A percentile compares a stretch with the other conserved stretches of the same genome.
These are phyloP conservation scores for Clarias pachynema DNA, from an alignment of 2,797 vertebrate species.

Conservation along the genomic window DNA sequence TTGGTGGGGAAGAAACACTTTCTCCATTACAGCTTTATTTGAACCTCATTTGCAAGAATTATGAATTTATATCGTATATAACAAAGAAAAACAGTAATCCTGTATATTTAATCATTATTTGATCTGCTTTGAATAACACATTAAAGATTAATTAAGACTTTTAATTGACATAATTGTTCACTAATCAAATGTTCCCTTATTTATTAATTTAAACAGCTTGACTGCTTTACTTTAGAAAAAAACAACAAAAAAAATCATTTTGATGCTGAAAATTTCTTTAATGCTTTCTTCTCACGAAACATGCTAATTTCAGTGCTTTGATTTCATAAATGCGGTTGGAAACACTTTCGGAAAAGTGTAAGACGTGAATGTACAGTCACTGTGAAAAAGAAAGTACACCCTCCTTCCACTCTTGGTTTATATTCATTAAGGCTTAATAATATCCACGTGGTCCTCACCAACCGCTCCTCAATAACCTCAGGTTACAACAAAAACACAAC, in stretches of 20 bases:
- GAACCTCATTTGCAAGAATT: neutral
- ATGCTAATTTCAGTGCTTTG: neutral
- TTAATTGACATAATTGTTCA: neutral
- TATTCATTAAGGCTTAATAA: neutral
- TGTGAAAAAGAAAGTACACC: neutral
- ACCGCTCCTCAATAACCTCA: neutral
- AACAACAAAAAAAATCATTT: neutral
- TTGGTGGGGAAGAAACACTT: neutral
- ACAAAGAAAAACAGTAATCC: neutral
- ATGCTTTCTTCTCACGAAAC: neutral
- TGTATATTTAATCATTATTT: neutral
- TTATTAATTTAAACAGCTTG: neutral
- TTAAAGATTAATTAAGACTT: neutral
- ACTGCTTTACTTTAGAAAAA: neutral
- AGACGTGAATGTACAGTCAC: neutral
- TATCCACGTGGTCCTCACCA: neutral
- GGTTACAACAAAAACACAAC: neutral
- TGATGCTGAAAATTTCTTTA: neutral
- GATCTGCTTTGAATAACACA: neutral
- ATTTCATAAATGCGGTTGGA: neutral
- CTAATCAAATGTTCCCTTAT: neutral
- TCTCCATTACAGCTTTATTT: neutral
- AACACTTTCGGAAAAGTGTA: neutral
- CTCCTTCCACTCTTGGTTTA: neutral
- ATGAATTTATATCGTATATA: neutral